Evolutionary conservation across 2,113 vertebrate genomes (phyloP).

Genomic region (Apeltes quadracus): DNA sequence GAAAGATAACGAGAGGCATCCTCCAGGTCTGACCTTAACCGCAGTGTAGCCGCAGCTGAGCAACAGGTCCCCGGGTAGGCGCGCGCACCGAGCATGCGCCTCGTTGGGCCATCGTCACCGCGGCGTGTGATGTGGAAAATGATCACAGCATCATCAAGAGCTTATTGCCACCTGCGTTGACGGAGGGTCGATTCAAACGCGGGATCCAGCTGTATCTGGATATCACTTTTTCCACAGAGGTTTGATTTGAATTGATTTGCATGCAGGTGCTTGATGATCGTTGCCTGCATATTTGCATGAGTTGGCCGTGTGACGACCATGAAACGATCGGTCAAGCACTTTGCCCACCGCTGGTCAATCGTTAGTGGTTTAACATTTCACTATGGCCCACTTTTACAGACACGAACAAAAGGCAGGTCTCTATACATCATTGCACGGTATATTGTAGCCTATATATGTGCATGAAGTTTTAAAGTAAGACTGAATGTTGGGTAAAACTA

Average conservation of each 20-base stretch:
- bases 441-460: neutral
- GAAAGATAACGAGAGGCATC: neutral
- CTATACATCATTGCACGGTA: neutral
- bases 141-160: neutral
- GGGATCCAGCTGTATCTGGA: neutral
- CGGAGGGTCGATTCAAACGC: neutral
- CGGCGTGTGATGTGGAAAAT: neutral
- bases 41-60: slow-evolving; percentile 30
- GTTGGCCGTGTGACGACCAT: neutral
- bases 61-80: slow-evolving; percentile 61
- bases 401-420: neutral
- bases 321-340: neutral
- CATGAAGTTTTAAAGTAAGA: neutral
- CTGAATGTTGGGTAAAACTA: neutral
- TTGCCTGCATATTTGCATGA: slow-evolving; percentile 49
- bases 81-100: slow-evolving; percentile 48
- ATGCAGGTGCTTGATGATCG: slow-evolving; percentile 22
- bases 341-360: neutral
- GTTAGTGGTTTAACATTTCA: neutral
- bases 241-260: slow-evolving; percentile 46
- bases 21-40: neutral
- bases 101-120: neutral
- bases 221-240: neutral
- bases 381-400: neutral
- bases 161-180: neutral